Conservation (phyloP, 2,888 invertebrate genomes). For the Aradus depressus region DNA sequence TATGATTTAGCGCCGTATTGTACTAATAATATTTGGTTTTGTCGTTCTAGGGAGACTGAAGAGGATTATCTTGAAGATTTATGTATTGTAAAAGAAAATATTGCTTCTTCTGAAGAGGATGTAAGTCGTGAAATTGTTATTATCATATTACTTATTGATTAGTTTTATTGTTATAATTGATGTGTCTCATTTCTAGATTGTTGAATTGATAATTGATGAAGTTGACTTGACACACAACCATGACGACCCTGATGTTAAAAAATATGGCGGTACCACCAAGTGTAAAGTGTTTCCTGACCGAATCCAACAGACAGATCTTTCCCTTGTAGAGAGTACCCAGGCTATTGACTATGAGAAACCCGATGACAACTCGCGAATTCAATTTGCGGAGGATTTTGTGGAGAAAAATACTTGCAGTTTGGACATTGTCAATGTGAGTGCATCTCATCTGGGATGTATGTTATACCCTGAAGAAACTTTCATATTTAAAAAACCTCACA, state of each 20-base stretch:
- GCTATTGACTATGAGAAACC: constrained; percentile 1
- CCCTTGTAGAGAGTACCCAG: constrained; percentile 1
- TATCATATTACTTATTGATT: too few species aligned
- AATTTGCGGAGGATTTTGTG: constrained; percentile 4
- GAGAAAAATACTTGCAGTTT: background rate
- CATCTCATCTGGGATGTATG: background rate
- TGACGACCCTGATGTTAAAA: background rate
- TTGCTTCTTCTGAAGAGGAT: too few species aligned
- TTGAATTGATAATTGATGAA: constrained; percentile 2
- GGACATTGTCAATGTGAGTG: constrained; percentile 4
- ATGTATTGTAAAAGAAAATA: too few species aligned
- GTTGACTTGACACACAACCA: background rate
- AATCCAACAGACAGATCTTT: background rate
- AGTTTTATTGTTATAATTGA: too few species aligned
- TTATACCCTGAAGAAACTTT: too few species aligned
- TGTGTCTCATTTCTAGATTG: too few species aligned
- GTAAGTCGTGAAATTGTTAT: too few species aligned
- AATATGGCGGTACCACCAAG: background rate
- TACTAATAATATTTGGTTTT: too few species aligned
- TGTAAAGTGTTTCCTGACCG: background rate
- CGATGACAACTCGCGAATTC: constrained; percentile 6
- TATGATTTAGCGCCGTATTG: too few species aligned
- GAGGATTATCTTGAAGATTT: too few species aligned
- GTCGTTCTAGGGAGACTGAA: too few species aligned
- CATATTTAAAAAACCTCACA: too few species aligned